Percentiles rank a stretch among this genome's conserved stretches.
Conservation (phyloP, 2,888 invertebrate genomes). For the Eristalinus sepulchralis region DNA sequence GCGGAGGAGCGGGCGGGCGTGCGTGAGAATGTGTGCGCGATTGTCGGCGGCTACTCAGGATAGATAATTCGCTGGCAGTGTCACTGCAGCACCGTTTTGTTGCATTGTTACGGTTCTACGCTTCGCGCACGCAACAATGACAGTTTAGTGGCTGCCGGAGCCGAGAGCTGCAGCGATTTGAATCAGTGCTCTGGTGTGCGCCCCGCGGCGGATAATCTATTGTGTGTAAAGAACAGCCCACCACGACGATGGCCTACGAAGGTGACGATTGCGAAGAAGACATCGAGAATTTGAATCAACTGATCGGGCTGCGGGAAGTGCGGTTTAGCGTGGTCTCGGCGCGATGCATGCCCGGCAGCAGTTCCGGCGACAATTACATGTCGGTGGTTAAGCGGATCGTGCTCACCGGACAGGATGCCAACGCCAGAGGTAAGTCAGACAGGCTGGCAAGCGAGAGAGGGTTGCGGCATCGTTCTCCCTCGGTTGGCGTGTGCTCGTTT, state of each 20-base stretch:
- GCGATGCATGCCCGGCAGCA: conserved; percentile 77
- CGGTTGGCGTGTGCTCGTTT: neutral
- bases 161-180: conserved; percentile 7
- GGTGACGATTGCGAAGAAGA: conserved; percentile 75
- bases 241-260: conserved; percentile 66
- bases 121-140: conserved; percentile 31
- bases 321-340: conserved; percentile 74
- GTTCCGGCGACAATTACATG: conserved; percentile 80
- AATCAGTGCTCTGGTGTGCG: neutral
- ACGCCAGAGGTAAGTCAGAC: conserved; percentile 71
- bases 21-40: conserved; percentile 4
- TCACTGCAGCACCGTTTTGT: neutral
- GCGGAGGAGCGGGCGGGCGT: neutral
- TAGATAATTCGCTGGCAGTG: conserved; percentile 13
- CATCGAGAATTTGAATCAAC: conserved; percentile 74
- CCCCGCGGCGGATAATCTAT: neutral
- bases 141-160: conserved; percentile 45
- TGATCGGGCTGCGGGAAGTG: conserved; percentile 73
- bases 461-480: neutral
- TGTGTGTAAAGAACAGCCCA: neutral
- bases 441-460: neutral
- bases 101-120: conserved; percentile 22
- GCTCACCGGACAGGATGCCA: conserved; percentile 72
- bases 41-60: neutral
- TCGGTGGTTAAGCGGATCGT: conserved; percentile 78